Evolutionary conservation across 2,113 vertebrate species (phyloP), one percentile per base, ranked within the genome.

Genomic region (Phyllostomus hastatus): DNA sequence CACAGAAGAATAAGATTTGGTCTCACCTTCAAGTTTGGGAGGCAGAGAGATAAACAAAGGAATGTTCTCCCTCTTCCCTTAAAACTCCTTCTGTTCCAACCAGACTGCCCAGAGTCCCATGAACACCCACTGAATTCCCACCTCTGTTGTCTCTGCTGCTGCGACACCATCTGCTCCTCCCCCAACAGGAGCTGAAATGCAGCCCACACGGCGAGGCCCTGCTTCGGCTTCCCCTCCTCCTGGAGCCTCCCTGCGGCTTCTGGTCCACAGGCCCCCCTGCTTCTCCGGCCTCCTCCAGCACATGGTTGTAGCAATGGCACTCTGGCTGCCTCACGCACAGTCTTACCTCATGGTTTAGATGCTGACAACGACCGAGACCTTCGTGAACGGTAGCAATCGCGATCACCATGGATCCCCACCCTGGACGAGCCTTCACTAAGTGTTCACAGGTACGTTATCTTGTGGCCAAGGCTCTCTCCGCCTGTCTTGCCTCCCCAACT

Each of bases 91-190:
- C 31, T 80, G 67, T 54, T 83, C 72, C 88, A 95, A 73, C 69
- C 73, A 95, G 82, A 91, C 92, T 95, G 96, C 84, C 90, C 86
- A 9, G 79, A 69, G 82, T 38, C 79, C 81, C 31, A 1, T 0
- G n/a, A 61, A 73, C 69, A 26, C 95, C 97, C 97, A 94, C 97
- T 73, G 86, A 95, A 85, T 90, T 95, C 82, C 66, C 82, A 96
- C 95, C 96, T 96, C 88, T 67, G 91, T 57, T n/a, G 5, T 91
- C 94, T 95, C 82, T 43, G 72, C 84, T 91, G 84, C 67, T n/a
- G 22, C 2, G 10, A 0, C 20, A 80, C 96, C 95, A 91, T 95
- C 96, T 96, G 97, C 84, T 96, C 57, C 86, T 78, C 95, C 88
- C 64, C 33, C 73, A 59, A 24, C 61, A 88, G 95, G 84, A 90